Base-by-base conservation (phyloP, 2,888 invertebrate genomes). In the Melanotus villosus region DNA sequence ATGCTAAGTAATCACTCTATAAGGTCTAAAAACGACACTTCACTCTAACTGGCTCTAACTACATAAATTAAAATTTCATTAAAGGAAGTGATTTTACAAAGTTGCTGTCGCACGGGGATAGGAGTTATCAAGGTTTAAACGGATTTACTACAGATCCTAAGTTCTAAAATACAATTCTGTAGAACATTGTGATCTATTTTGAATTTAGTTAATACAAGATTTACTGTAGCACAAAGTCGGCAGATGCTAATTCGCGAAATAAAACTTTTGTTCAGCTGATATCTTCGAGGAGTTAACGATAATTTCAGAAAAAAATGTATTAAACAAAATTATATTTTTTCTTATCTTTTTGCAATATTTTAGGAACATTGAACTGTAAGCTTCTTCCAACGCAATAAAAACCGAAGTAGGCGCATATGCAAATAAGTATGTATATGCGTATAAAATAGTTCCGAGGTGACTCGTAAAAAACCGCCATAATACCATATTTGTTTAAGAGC, bases 41-140 rank as follows among this genome's bases (percentile, higher is more conserved):
- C 18, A 52, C 14, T 52, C 32, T 52, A 18, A 30, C 52, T 52
- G 32, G 32, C 14, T 52, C 32, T 52, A 18, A 30, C 52, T 52
- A 26, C 52, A 52, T 23, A 52, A 52, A 52, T 52, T 52, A 52
- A 52, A 52, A 52, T 52, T 52, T 52, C 52, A 52, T 52, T 52
- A 52, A 47, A 26, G 32, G 52, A 52, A 52, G 52, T 18, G 52
- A 52, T 52, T 52, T 47, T 52, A 32, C 32, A 52, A 52, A 52
- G 52, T 52, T 52, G 52, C 52, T 32, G 52, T 52, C 52, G 52
- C 52, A 18, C 52, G n/a, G 26, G 52, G 52, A 52, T 32, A 52
- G 10, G 32, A 52, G 32, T 52, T 52, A 52, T 52, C 52, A 52
- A 52, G 52, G 32, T 32, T 52, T 52, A 52, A 52, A 30, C 18